phyloP scores from a whole-genome alignment of 2,797 vertebrate genomes.

The Pempheris klunzingeri region DNA sequence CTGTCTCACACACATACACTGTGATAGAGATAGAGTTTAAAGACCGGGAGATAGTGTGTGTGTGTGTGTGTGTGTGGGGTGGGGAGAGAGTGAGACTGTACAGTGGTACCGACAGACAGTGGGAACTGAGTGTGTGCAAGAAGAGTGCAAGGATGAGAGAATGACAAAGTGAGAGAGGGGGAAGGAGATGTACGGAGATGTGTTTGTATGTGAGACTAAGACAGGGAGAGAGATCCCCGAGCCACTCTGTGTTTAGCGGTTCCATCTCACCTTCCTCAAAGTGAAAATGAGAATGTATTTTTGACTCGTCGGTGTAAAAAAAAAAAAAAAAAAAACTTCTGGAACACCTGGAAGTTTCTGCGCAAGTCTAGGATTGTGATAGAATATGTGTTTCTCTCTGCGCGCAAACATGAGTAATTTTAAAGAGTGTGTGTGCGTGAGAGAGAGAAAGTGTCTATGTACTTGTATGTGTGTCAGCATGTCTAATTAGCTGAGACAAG shows the following conservation, averaged over 20 bases:
- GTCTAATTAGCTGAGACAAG: conserved; percentile 89
- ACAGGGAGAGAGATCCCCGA: conserved; percentile 52
- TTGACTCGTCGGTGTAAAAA: conserved; percentile 69
- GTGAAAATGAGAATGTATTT: conserved; percentile 82
- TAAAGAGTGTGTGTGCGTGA: conserved; percentile 14
- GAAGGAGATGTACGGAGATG: conserved; percentile 49
- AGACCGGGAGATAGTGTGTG: conserved; percentile 23
- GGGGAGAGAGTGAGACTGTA: too few relatives aligned
- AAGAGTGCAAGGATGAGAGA: conserved; percentile 42
- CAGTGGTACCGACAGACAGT: conserved; percentile 28
- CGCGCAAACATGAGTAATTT: neutral
- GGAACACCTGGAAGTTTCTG: conserved; percentile 36
- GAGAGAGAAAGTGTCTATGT: conserved; percentile 11
- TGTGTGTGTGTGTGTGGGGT: too few relatives aligned
- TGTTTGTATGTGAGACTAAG: conserved; percentile 51
- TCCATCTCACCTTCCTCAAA: conserved; percentile 74
- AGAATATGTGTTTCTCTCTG: conserved; percentile 25
- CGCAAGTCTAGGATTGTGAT: conserved; percentile 24
- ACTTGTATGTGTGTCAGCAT: conserved; percentile 73
- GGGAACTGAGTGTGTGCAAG: conserved; percentile 6
- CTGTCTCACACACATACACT: conserved; percentile 4
- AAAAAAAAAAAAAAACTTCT: conserved; percentile 44
- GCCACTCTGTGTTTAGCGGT: conserved; percentile 68
- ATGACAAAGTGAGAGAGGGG: conserved; percentile 59
- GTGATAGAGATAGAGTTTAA: conserved; percentile 34